Base-by-base conservation (phyloP, 2,888 invertebrate species). In the Nycteola revayana region DNA sequence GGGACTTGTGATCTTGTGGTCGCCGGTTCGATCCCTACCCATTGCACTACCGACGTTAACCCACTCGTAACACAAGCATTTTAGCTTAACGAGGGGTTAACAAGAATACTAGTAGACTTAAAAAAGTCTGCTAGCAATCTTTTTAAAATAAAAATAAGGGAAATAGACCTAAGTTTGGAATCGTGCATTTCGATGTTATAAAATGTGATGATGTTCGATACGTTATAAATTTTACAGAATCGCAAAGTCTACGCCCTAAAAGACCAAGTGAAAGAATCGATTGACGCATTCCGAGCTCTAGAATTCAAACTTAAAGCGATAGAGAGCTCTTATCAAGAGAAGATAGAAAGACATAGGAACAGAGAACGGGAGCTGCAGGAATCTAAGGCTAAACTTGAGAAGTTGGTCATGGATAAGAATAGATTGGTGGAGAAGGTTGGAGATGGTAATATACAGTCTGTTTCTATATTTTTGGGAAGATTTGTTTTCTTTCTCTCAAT, bases 351-450 rank as follows among this genome's bases (percentile, higher is more conserved):
- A 17, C 82, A 90, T 38, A 69, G 79, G 36, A 84, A 86, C 31
- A 79, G 89, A 39, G 86, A 90, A 42, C 66, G 78, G 10, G 90
- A 91, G 44, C 73, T 92, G 33, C 61, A 73, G 0, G 70, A 80
- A 28, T 78, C 86, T 3, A 75, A 75, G 30, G 77, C 79, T 7
- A 89, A 90, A 40, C 71, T 91, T 42, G 85, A 87, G 28, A 91
- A 91, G 54, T 65, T 92, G 42, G 69, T 74, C 8, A 85, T 81
- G 10, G 90, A 91, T 49, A 79, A 89, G 36, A 61, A 56, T 7
- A 69, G 72, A 14, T 49, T 91, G 10, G 57, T 82, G 21, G 75
- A 84, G 34, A 83, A 80, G 41, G 78, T 82, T 35, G 91, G 90
- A 21, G 83, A 90, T 38, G 90, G 91, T 91, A 64, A 75, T 69